Base-by-base conservation (phyloP, 1,140 invertebrate species). In the Archivesica marissinica region DNA sequence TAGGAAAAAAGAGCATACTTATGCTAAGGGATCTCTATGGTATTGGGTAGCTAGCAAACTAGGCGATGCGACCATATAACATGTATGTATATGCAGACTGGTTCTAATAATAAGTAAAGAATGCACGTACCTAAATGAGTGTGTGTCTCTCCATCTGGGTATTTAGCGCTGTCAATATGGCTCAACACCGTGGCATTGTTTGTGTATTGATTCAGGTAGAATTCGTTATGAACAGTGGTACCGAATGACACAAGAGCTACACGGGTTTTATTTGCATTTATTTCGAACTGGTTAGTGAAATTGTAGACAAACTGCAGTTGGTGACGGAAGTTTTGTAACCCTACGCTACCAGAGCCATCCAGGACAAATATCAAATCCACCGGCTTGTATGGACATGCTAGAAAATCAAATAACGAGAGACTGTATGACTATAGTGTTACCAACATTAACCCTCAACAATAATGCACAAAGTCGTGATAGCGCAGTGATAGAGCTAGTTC, bases 321-420 rank as follows among this genome's bases (percentile, higher is more conserved):
- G 38, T 86, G 88, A 39, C 78, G 47, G 78, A 90, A 91, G 47
- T 91, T 88, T 2, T 17, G 4, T 15, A 28, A 7, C 41, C 88
- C 87, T 35, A 88, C 87, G 61, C 86, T 89, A 20, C 82, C 74
- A 0, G 90, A 91, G 0, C 85, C 77, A 66, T 91, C 90, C 38
- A 91, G 75, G 0, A 88, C 61, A 50, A 91, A 91, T 7, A 90
- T 78, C 1, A 91, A 76, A 68, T 91, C 89, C 2, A 61, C 76
- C 2, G 85, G 82, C 3, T 82, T 52, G 35, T 35, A 61, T 30
- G 76, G 61, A 38, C 79, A 61, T 25, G 44, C 64, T 28, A 23
- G 3, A 52, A 52, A n/a, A 52, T 20, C 7, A 9, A 44, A 44
- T 9, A 44, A 44, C 41, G 17, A 9, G 41, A n/a, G n/a, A n/a